Base-by-base conservation (phyloP, 2,113 vertebrate genomes). In the Sinocyclocheilus rhinocerous region DNA sequence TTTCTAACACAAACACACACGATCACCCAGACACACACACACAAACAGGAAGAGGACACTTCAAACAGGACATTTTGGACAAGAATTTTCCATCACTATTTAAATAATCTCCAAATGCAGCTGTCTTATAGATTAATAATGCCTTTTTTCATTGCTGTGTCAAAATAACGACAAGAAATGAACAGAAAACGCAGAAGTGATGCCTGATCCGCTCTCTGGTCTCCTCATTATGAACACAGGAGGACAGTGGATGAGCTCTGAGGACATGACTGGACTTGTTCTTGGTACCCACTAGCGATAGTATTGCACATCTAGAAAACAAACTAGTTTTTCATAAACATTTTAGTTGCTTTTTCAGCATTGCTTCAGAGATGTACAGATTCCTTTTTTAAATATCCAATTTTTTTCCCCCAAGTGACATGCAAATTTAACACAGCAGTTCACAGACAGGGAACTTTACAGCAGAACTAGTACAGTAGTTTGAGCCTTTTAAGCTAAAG, bases 301-400 rank as follows among this genome's bases (percentile, higher is more conserved):
- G 91, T 94, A 95, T 94, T 94, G 94, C 93, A 95, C 95, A 94
- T 93, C 94, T 92, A 94, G 92, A 92, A 92, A 94, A 93, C 90
- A 85, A 93, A 94, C 86, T 84, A 92, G 76, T 88, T 91, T 86
- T 83, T 87, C 90, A 81, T 91, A 92, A 82, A 87, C 83, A 90
- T 90, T 70, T 90, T 82, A 87, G 86, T 89, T 33, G 50, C 70
- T 86, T 79, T 86, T 79, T 52, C 39, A 85, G 78, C 87, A 87
- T 85, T 87, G 87, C 87, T 90, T 55, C 86, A 84, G 87, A 94
- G 94, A 94, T 94, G 92, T 95, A 95, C 95, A 95, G 92, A 90
- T 86, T 88, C 90, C 91, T 89, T 87, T 88, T 88, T 93, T 93
- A 93, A 91, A 92, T 92, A 90, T 91, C 92, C 92, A 91, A 92